Conservation (phyloP, 2,888 invertebrate genomes). For the Tenthredo scrophulariae region DNA sequence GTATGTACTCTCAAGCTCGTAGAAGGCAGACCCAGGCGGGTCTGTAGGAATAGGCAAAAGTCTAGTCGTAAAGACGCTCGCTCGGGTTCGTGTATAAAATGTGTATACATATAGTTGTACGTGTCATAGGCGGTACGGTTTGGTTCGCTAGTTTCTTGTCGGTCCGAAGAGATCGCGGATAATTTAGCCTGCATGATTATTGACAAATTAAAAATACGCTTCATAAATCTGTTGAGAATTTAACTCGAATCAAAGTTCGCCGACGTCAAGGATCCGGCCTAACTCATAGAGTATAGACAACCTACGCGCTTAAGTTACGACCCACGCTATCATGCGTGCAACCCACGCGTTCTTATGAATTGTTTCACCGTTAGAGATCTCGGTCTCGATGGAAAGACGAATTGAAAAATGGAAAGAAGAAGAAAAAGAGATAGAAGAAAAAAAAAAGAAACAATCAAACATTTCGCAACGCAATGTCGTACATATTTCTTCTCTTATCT, state of each 20-base stretch:
- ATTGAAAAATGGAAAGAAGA: not conserved
- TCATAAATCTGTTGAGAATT: constrained; percentile 42
- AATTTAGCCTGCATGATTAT: not conserved
- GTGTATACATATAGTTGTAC: not conserved
- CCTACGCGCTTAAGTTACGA: constrained; percentile 42
- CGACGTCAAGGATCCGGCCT: constrained; percentile 44
- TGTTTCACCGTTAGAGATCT: constrained; percentile 49
- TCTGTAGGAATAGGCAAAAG: not conserved
- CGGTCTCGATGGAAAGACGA: constrained; percentile 3
- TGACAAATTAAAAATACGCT: constrained; percentile 40
- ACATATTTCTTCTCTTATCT: not conserved
- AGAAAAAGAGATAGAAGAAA: not conserved
- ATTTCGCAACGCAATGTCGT: not conserved
- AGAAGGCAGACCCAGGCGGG: not conserved
- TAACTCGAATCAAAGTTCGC: constrained; percentile 46
- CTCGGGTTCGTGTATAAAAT: not conserved
- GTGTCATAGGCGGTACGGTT: not conserved
- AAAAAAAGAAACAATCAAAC: not conserved
- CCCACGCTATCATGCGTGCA: constrained; percentile 43
- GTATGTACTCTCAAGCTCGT: not conserved
- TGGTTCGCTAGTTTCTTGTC: not conserved
- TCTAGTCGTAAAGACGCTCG: not conserved
- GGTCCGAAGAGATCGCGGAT: not conserved
- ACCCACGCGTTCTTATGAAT: constrained; percentile 37
- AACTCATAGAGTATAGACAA: constrained; percentile 41